phyloP scores from a whole-genome alignment of 2,888 invertebrate species.

The Aproaerema taeniolella region DNA sequence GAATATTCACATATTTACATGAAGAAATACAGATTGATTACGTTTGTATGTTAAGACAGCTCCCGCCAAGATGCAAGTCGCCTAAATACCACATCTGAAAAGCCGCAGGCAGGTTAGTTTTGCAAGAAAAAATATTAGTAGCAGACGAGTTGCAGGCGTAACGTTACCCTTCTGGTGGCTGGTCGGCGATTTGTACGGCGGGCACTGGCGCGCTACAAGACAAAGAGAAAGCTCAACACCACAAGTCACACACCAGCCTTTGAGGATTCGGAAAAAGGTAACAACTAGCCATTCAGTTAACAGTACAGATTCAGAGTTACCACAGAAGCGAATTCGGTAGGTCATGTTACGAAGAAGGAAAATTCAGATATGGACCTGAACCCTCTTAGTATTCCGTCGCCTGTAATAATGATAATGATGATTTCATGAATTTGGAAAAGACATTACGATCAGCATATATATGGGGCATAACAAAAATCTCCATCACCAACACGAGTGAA shows the following conservation, averaged over 20 bases:
- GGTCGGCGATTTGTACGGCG: slow-evolving; percentile 61
- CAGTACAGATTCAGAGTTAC: slow-evolving; percentile 18
- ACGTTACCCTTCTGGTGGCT: slow-evolving; percentile 73
- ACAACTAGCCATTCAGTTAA: slow-evolving; percentile 13
- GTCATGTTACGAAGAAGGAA: slow-evolving; percentile 3
- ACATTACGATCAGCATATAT: slow-evolving; percentile 1
- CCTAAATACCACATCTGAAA: slow-evolving; percentile 50
- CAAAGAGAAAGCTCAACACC: slow-evolving; percentile 68
- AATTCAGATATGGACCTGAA: slow-evolving; percentile 7
- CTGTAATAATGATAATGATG: slow-evolving; percentile 10
- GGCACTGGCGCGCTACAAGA: slow-evolving; percentile 67
- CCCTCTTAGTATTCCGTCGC: slow-evolving; percentile 6
- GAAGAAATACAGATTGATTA: slow-evolving; percentile 13
- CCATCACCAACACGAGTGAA: slow-evolving; percentile 35
- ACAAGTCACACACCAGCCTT: slow-evolving; percentile 49
- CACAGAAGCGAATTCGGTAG: slow-evolving; percentile 8
- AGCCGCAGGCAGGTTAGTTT: slow-evolving; percentile 45
- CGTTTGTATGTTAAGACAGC: slow-evolving; percentile 41
- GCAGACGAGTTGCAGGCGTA: slow-evolving; percentile 44
- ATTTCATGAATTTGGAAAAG: slow-evolving; percentile 10
- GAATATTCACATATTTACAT: too few relatives aligned
- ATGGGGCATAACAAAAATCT: slow-evolving; percentile 30
- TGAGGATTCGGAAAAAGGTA: slow-evolving; percentile 25
- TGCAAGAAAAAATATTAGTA: slow-evolving; percentile 47
- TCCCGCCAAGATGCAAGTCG: slow-evolving; percentile 50